Conservation (phyloP, 2,113 vertebrate species). For the Ctenodactylus gundi region DNA sequence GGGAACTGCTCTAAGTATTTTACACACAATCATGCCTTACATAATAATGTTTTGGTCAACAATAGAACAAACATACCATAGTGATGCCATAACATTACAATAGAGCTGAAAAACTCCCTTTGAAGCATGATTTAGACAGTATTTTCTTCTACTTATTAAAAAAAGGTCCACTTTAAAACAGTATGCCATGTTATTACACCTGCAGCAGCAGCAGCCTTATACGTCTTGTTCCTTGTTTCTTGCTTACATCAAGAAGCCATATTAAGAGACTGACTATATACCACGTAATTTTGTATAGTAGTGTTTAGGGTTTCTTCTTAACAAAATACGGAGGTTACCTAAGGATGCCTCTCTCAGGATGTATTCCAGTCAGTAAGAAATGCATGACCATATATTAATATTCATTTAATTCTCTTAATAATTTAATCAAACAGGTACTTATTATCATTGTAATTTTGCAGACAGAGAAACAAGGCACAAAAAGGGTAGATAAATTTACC, state of each 20-base stretch:
- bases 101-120: not conserved
- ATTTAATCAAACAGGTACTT: not conserved
- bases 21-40: not conserved
- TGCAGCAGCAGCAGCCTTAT: not conserved
- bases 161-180: not conserved
- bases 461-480: not conserved
- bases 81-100: not conserved
- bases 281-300: not conserved
- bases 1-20: not conserved
- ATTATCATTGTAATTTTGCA: slow-evolving; percentile 8
- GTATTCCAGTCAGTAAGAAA: not conserved
- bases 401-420: slow-evolving; percentile 18
- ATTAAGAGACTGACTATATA: not conserved
- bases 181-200: not conserved
- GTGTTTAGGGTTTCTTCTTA: not conserved
- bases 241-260: not conserved
- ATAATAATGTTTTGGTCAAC: not conserved
- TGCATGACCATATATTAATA: not conserved
- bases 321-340: not conserved
- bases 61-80: not conserved
- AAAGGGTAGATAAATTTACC: not conserved
- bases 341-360: not conserved
- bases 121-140: not conserved
- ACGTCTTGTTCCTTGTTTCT: not conserved
- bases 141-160: not conserved